phyloP scores from a whole-genome alignment of 1,140 invertebrate species.

The Cryptotermes secundus region DNA sequence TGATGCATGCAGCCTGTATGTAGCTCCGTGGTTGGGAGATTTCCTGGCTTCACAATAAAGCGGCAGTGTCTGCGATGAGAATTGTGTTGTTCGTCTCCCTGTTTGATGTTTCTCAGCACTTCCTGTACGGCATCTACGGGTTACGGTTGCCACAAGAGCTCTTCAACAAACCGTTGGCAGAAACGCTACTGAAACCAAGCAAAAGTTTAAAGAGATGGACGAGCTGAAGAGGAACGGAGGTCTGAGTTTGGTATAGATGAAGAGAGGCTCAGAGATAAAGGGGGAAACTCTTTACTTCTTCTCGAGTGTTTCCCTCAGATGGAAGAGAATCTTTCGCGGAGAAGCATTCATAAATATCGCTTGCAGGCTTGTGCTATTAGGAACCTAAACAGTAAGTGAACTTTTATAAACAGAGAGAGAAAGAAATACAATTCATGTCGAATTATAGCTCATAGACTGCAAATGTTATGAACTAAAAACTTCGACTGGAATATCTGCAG shows the following conservation, averaged over 20 bases:
- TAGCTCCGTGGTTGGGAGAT: no score
- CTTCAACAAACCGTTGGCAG: not conserved
- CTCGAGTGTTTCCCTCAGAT: not conserved
- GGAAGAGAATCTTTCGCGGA: not conserved
- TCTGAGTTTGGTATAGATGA: not conserved
- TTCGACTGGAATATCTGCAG: not conserved
- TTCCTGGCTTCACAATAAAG: not conserved
- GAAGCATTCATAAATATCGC: not conserved
- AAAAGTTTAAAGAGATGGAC: constrained; percentile 13
- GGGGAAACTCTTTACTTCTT: not conserved
- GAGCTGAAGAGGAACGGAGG: not conserved
- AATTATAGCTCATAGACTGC: not conserved
- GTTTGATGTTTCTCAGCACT: not conserved
- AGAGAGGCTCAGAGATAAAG: not conserved
- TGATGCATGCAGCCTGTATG: no score
- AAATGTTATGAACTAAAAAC: not conserved
- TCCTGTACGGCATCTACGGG: not conserved
- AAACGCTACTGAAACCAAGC: not conserved
- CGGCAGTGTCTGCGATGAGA: not conserved
- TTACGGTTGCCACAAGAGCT: not conserved
- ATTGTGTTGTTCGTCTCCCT: not conserved
- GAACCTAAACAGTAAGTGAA: not conserved
- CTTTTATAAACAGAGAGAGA: not conserved
- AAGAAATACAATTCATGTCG: not conserved
- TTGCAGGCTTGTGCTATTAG: not conserved